Conservation (phyloP, 1,140 invertebrate species). For the Drosophila bifasciata region DNA sequence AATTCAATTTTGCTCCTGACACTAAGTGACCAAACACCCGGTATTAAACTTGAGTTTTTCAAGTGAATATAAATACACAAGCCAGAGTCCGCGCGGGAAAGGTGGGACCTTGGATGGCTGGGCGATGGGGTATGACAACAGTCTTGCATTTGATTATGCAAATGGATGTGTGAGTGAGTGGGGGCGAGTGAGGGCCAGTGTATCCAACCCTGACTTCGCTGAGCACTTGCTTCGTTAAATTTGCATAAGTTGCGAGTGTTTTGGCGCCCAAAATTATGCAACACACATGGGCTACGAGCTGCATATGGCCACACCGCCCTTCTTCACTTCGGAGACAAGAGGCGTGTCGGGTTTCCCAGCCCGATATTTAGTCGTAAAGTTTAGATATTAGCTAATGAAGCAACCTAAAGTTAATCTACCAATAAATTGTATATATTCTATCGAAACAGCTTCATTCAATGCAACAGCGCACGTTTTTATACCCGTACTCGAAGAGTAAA, state of each 20-base stretch:
- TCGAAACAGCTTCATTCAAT: too few relatives aligned
- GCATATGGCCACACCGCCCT: too few relatives aligned
- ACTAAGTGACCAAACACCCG: too few relatives aligned
- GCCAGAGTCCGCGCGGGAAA: constrained; percentile 9
- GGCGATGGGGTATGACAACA: constrained; percentile 25
- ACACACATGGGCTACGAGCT: constrained; percentile 47
- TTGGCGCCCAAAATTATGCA: constrained; percentile 63
- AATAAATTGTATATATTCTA: too few relatives aligned
- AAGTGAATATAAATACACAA: constrained; percentile 6
- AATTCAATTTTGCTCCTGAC: too few relatives aligned
- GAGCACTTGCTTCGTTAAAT: constrained; percentile 71
- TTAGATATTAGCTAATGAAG: too few relatives aligned
- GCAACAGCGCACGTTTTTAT: too few relatives aligned
- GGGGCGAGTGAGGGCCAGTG: not conserved
- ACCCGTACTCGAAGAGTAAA: too few relatives aligned
- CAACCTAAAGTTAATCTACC: too few relatives aligned
- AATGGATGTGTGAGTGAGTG: constrained; percentile 29
- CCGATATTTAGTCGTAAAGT: too few relatives aligned
- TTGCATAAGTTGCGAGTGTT: constrained; percentile 67
- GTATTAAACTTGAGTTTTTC: constrained; percentile 1
- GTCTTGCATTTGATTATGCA: constrained; percentile 79
- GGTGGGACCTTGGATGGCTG: constrained; percentile 1
- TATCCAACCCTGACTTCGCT: not conserved
- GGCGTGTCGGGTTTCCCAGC: too few relatives aligned
- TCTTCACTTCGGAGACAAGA: too few relatives aligned